Base-by-base conservation (phyloP, 92 coral and sea anemone genomes). In the Muricea muricata region DNA sequence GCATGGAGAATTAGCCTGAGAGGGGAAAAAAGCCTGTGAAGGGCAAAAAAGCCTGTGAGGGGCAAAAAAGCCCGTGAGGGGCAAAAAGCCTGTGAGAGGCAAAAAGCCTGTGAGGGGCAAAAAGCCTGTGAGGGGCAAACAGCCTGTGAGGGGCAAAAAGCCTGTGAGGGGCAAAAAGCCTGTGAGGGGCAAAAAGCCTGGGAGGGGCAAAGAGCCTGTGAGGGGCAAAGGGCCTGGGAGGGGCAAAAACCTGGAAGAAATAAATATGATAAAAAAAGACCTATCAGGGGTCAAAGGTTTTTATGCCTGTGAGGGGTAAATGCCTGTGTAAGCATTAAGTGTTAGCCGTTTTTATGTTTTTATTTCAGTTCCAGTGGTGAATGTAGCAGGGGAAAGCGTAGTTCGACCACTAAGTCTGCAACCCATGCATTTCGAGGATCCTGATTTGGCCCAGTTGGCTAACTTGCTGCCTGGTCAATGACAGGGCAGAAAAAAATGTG, bases 61-160 rank as follows among this genome's bases (percentile, higher is more conserved):
- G 72, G 72, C 37, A 65, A 34, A 67, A 10, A 11, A 12, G 30
- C 42, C 33, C 21, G 41, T 67, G 7, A 32, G 73, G 41, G 25
- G 47, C 42, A 67, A 17, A 67, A 11, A 6, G 0, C 41, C 25
- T 14, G 41, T 37, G 0, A 29, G 73, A 45, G 73, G 73, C 73
- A 65, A 2, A 32, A 0, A 12, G 42, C 47, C 41, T 18, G 65
- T 57, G 3, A 1, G 65, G 65, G 65, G 65, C 65, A 57, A n/a
- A 57, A 57, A 45, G 50, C 15, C 50, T 45, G 67, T 58, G 18
- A 58, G 67, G 67, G 67, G 67, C 24, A 56, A 56, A 56, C 8
- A 18, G 72, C 72, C 72, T 65, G 72, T 20, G 6, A 65, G 72
- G 72, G 72, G 32, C 72, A 4, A 65, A 15, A 4, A 65, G 17